These are phyloP conservation scores for Bombyx mandarina DNA, from an alignment of 1,140 invertebrate genomes.

Conservation along the genomic window DNA sequence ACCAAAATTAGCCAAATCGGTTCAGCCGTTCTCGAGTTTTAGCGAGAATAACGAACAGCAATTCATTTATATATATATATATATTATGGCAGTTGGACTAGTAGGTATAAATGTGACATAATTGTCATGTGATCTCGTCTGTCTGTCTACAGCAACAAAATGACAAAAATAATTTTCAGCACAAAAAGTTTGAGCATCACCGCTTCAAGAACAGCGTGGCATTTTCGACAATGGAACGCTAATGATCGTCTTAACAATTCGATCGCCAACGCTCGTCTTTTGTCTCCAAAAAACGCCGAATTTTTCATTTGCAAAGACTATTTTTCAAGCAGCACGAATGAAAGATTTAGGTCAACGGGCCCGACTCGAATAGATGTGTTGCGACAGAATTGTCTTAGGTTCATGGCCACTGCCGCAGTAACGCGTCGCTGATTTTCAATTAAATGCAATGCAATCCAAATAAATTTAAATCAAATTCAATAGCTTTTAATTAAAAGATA, in stretches of 20 bases:
- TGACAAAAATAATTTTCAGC: neutral
- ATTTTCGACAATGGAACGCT: slow-evolving; percentile 55
- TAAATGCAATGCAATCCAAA: slow-evolving; percentile 5
- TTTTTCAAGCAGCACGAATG: slow-evolving; percentile 60
- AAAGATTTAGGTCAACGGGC: slow-evolving; percentile 57
- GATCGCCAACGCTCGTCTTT: slow-evolving; percentile 55
- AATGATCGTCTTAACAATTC: slow-evolving; percentile 66
- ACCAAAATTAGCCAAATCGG: no score
- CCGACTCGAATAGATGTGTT: slow-evolving; percentile 18
- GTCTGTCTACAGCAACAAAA: no score
- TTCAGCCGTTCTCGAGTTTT: no score
- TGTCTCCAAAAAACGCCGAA: slow-evolving; percentile 50
- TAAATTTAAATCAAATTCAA: no score
- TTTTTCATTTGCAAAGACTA: slow-evolving; percentile 51
- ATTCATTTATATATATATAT: no score
- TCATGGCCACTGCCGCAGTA: slow-evolving; percentile 22
- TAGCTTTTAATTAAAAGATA: no score
- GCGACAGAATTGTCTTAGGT: slow-evolving; percentile 31
- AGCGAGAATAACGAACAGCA: no score
- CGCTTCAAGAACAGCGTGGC: slow-evolving; percentile 29
- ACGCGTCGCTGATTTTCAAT: slow-evolving; percentile 32
- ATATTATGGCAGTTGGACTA: no score
- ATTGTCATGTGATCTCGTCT: no score
- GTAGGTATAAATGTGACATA: no score
- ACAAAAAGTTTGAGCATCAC: slow-evolving; percentile 39